Evolutionary conservation across 2,888 invertebrate species (phyloP).

Genomic region (Tinea trinotella): DNA sequence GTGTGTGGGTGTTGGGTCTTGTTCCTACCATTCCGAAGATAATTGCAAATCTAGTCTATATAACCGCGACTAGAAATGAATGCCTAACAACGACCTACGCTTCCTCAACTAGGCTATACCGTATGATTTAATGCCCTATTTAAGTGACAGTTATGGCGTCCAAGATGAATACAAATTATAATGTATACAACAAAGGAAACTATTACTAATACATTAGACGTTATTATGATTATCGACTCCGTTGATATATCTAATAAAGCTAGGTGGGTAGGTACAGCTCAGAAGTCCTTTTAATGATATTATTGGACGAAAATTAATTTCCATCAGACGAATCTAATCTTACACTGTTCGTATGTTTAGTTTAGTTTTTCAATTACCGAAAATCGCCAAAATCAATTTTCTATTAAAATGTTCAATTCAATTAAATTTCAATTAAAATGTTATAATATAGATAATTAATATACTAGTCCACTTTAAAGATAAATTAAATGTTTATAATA

Average conservation of each 20-base stretch:
- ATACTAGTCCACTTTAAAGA: too few relatives aligned
- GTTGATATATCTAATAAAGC: not conserved
- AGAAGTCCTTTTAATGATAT: not conserved
- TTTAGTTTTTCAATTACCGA: slow-evolving; percentile 1
- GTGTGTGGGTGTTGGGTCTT: not conserved
- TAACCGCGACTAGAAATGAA: not conserved
- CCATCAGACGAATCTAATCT: not conserved
- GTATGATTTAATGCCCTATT: slow-evolving; percentile 11
- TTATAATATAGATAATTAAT: too few relatives aligned
- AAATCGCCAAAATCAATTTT: not conserved
- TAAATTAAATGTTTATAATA: too few relatives aligned
- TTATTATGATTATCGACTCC: not conserved
- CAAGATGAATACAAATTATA: slow-evolving; percentile 14
- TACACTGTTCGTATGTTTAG: not conserved
- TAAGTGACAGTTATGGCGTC: slow-evolving; percentile 2
- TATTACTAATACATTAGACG: not conserved
- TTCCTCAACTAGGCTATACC: not conserved
- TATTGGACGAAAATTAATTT: not conserved
- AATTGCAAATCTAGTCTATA: not conserved
- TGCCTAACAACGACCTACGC: slow-evolving; percentile 11
- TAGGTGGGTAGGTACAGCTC: not conserved
- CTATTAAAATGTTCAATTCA: not conserved
- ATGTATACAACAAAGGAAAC: slow-evolving; percentile 6
- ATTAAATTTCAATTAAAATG: too few relatives aligned
- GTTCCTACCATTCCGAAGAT: not conserved